Conservation (phyloP, 2,797 vertebrate genomes). For the Characodon lateralis region DNA sequence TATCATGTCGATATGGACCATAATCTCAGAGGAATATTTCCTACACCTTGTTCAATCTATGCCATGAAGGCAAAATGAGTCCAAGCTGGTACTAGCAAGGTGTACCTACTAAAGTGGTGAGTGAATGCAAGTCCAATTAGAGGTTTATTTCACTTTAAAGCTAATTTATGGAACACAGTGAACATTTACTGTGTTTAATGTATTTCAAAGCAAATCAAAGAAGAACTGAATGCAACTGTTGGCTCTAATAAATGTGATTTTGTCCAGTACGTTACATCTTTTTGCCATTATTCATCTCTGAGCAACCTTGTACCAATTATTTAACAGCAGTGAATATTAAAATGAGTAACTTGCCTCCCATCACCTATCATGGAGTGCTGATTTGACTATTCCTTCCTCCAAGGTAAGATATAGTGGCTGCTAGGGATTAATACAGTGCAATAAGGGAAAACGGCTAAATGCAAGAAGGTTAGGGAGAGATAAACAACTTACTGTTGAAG, state of each 20-base stretch:
- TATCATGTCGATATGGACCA: background rate
- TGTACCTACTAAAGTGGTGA: background rate
- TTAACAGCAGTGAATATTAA: no score
- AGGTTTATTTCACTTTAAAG: background rate
- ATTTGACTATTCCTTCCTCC: no score
- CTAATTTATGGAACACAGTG: background rate
- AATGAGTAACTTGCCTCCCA: no score
- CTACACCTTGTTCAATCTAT: background rate
- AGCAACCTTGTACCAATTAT: no score
- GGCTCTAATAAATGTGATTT: no score
- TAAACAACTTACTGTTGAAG: background rate
- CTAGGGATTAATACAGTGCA: no score
- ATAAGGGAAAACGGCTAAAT: background rate
- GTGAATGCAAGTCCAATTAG: background rate
- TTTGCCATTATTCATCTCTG: no score
- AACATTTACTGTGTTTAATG: background rate
- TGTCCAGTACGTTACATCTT: no score
- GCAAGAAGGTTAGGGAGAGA: background rate
- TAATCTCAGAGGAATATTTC: background rate
- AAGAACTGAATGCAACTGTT: no score
- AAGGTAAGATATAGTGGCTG: no score
- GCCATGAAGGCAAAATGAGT: background rate
- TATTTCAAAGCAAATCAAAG: background rate
- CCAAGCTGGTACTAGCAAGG: background rate
- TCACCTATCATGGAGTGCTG: no score